phyloP scores from a whole-genome alignment of 1,140 invertebrate species.

The Bradynema listronoti region DNA sequence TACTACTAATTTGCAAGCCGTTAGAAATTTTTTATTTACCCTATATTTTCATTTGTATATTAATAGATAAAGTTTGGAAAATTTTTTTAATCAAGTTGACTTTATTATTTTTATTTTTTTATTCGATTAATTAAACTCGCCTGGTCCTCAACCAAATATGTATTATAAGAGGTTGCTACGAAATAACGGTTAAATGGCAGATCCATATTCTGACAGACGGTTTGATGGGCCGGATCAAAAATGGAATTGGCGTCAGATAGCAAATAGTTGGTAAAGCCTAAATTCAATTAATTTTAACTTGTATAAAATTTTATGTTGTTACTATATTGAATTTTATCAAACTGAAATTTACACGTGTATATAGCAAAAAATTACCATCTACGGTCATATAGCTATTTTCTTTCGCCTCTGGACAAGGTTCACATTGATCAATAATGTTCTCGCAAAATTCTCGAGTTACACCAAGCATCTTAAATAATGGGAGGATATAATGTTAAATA shows the following conservation, averaged over 20 bases:
- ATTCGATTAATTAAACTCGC: too few species aligned
- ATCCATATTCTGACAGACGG: conserved; percentile 64
- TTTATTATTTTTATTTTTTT: too few species aligned
- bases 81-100: too few species aligned
- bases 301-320: conserved; percentile 25
- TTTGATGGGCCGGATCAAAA: conserved; percentile 62
- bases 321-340: background rate
- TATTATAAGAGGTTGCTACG: conserved; percentile 65
- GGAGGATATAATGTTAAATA: background rate
- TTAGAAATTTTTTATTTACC: too few species aligned
- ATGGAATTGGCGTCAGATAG: conserved; percentile 64
- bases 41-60: too few species aligned
- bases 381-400: conserved; percentile 63
- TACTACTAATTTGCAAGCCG: too few species aligned
- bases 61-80: too few species aligned
- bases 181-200: conserved; percentile 64
- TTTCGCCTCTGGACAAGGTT: conserved; percentile 64
- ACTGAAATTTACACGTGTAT: too few species aligned
- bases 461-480: conserved; percentile 61
- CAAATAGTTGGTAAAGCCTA: conserved; percentile 65
- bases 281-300: conserved; percentile 32
- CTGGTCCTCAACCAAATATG: too few species aligned
- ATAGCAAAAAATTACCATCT: conserved; percentile 62
- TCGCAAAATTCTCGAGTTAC: conserved; percentile 62
- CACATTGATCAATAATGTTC: conserved; percentile 64